A percentile compares a stretch with the other conserved stretches of the same genome.
Evolutionary conservation across 2,888 invertebrate species (phyloP).

Genomic region (Endomychus coccineus): DNA sequence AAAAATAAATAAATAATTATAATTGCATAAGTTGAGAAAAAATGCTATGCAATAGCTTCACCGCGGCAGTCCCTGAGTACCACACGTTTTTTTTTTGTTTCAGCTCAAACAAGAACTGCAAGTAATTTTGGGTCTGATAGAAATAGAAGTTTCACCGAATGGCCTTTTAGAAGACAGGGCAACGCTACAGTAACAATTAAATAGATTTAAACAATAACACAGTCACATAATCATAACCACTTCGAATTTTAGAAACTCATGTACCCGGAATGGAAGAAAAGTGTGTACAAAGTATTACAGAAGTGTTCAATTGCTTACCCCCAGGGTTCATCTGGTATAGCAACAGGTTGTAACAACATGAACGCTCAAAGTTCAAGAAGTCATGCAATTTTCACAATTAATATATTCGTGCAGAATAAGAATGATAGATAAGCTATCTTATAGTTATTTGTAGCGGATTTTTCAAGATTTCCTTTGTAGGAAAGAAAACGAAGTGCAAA

Average conservation of each 20-base stretch:
- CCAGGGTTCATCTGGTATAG: slow-evolving; percentile 68
- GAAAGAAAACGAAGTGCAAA: slow-evolving; percentile 69
- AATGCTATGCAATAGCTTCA: too few species aligned
- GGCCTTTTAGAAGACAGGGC: too few species aligned
- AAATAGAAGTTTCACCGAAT: too few species aligned
- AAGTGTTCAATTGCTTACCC: slow-evolving; percentile 60
- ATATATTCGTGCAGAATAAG: slow-evolving; percentile 57
- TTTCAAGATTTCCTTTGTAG: slow-evolving; percentile 40
- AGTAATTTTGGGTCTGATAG: too few species aligned
- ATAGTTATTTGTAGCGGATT: slow-evolving; percentile 5
- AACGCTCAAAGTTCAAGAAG: slow-evolving; percentile 82
- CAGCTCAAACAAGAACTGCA: too few species aligned
- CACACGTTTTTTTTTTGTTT: too few species aligned
- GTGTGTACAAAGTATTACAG: slow-evolving; percentile 52
- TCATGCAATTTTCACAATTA: slow-evolving; percentile 82
- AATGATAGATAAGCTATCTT: slow-evolving; percentile 23
- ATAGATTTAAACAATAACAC: too few species aligned
- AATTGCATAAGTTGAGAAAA: too few species aligned
- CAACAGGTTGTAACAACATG: slow-evolving; percentile 88
- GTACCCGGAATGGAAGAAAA: slow-evolving; percentile 62
- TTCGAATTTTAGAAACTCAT: slow-evolving; percentile 48
- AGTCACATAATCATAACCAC: too few species aligned
- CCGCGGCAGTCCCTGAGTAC: too few species aligned
- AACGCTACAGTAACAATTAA: too few species aligned
- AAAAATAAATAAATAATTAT: too few species aligned